Percentiles rank a stretch among this genome's conserved stretches.
Evolutionary conservation across 2,797 vertebrate species (phyloP).

Genomic region (Gobionotothen gibberifrons): DNA sequence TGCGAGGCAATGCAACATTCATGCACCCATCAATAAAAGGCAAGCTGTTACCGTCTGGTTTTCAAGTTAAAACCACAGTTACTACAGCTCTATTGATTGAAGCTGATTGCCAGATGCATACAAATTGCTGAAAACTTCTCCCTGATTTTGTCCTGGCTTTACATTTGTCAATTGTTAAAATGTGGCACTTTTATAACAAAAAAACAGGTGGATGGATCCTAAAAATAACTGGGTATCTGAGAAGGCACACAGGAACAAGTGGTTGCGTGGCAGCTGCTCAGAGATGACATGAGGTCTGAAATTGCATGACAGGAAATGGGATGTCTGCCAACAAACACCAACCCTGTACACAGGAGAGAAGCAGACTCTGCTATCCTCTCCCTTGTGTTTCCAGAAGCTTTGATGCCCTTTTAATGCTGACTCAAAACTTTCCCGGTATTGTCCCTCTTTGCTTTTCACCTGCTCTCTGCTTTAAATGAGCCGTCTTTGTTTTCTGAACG

Average conservation of each 20-base stretch:
- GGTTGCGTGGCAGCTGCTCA: constrained; percentile 36
- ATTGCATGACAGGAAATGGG: constrained; percentile 31
- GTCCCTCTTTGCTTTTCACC: constrained; percentile 11
- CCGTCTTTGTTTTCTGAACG: constrained; percentile 47
- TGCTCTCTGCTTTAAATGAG: constrained; percentile 40
- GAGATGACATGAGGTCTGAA: constrained; percentile 25
- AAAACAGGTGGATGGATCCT: background rate
- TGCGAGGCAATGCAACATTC: background rate
- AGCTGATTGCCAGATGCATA: background rate
- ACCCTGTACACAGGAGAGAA: background rate
- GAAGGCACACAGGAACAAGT: background rate
- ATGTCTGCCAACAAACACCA: constrained; percentile 19
- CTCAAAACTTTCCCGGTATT: constrained; percentile 26
- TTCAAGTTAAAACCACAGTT: background rate
- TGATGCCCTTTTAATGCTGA: background rate
- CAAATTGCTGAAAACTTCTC: background rate
- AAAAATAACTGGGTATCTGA: constrained; percentile 6
- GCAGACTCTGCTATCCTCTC: background rate
- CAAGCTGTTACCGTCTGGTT: background rate
- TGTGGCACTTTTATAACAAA: background rate
- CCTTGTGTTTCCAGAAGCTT: constrained; percentile 9
- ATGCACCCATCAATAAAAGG: background rate
- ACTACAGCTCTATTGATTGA: background rate
- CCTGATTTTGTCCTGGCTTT: background rate
- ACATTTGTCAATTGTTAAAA: background rate